Base-by-base conservation (phyloP, 2,113 vertebrate species). In the Lagopus leucura region DNA sequence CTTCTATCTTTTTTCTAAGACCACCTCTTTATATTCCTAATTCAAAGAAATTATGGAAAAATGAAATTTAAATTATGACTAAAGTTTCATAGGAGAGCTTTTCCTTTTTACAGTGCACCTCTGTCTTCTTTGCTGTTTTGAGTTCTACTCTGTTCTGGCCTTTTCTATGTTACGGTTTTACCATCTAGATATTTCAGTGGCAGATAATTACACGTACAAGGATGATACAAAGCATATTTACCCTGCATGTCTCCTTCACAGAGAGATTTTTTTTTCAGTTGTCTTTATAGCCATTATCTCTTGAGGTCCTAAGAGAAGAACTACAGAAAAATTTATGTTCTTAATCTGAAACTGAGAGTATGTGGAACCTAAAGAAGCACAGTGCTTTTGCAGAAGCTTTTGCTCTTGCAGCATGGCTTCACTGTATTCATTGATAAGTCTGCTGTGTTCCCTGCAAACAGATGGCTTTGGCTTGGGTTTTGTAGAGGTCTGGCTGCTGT, bases 401-500 rank as follows among this genome's bases (percentile, higher is more conserved):
- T 43, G 42, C 42, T 43, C 42, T 43, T 43, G 15, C 42, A 43
- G 42, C 22, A 47, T 42, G 61, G 27, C 74, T 70, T 25, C 52
- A 2, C 55, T 82, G 48, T 75, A 30, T 58, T 74, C 60, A 61
- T 80, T 10, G 50, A 5, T 74, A 92, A 81, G 55, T 58, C 69
- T 88, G 36, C 42, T 21, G 18, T 79, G 34, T 50, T 96, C 13
- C 79, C 64, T 85, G 22, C 42, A 42, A 74, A 79, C 43, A 89
- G 25, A 50, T 38, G 11, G 16, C 64, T 70, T 97, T 96, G 92
- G 54, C 67, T 73, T 94, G 19, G 5, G 32, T 94, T 95, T 67
- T 80, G 93, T 77, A 84, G 52, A 89, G n/a, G 34, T 16, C 30
- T 11, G 45, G 70, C 82, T 91, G 89, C 72, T 88, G 55, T 55